These are phyloP conservation scores for Sesamia inferens DNA, from an alignment of 2,888 invertebrate species.

Conservation along the genomic window DNA sequence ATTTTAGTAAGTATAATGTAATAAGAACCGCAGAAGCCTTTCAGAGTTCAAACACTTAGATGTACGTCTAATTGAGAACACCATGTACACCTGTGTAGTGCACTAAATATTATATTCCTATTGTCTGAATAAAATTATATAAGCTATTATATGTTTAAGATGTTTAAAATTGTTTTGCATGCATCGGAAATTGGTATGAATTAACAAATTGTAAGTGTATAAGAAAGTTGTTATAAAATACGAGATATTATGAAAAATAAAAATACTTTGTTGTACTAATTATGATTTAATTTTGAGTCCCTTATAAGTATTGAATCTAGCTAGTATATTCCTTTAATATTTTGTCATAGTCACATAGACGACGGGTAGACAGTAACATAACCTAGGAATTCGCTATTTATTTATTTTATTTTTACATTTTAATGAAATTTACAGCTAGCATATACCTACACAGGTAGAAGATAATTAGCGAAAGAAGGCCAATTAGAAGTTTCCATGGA, in stretches of 20 bases:
- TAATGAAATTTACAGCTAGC: too few species aligned
- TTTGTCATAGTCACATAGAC: neutral
- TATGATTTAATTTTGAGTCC: constrained; percentile 27
- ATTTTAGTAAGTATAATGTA: constrained; percentile 46
- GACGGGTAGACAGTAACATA: too few species aligned
- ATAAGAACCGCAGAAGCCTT: constrained; percentile 53
- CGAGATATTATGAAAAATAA: constrained; percentile 80
- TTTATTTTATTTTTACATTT: too few species aligned
- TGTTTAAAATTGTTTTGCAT: constrained; percentile 76
- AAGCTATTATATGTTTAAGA: constrained; percentile 63
- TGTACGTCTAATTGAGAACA: constrained; percentile 59
- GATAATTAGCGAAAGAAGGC: too few species aligned
- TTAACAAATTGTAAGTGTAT: constrained; percentile 75
- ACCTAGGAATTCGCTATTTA: too few species aligned
- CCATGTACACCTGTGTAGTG: constrained; percentile 66
- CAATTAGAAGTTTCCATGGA: too few species aligned
- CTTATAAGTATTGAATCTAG: neutral
- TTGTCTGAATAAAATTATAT: constrained; percentile 64
- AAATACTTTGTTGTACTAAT: constrained; percentile 72
- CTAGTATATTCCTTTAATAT: neutral
- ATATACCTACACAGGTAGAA: too few species aligned
- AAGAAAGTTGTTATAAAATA: constrained; percentile 77
- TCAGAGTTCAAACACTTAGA: constrained; percentile 60
- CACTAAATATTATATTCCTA: constrained; percentile 71
- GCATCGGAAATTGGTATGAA: constrained; percentile 72